phyloP scores from a whole-genome alignment of 2,113 vertebrate species.

The Cyphomyrus plagiostoma region DNA sequence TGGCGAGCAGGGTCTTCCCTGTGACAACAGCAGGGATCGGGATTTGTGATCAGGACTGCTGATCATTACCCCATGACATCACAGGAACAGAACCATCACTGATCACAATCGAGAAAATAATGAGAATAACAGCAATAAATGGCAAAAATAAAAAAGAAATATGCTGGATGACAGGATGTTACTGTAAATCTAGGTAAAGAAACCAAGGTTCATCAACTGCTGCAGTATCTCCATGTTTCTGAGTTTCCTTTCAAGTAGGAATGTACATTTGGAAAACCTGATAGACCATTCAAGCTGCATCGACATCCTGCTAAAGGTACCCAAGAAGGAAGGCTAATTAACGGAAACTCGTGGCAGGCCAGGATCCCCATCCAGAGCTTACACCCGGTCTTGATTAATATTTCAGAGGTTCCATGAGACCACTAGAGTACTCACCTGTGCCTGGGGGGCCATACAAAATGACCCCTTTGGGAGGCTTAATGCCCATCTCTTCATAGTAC shows the following conservation, averaged over 20 bases:
- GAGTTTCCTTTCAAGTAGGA: neutral
- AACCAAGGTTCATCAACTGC: neutral
- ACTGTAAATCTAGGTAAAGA: neutral
- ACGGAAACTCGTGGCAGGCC: neutral
- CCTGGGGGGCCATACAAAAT: conserved; percentile 93
- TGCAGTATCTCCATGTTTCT: neutral
- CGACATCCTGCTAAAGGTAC: neutral
- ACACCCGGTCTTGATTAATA: neutral
- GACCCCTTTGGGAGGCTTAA: conserved; percentile 96
- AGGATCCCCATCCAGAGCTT: neutral
- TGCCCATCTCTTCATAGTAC: conserved; percentile 98
- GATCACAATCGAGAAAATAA: neutral
- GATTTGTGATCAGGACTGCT: neutral
- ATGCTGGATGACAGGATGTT: neutral
- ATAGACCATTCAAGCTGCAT: neutral
- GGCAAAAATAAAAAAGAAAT: neutral
- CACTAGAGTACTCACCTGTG: conserved; percentile 68
- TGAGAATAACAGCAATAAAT: neutral
- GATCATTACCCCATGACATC: neutral
- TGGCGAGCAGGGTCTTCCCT: conserved; percentile 95
- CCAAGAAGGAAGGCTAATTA: neutral
- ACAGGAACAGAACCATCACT: neutral
- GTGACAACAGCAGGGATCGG: neutral
- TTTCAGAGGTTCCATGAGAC: neutral
- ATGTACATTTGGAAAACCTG: neutral